A percentile compares a stretch with the other conserved stretches of the same genome.
Conservation (phyloP, 2,797 vertebrate genomes). For the Melanotaenia trifasciata region DNA sequence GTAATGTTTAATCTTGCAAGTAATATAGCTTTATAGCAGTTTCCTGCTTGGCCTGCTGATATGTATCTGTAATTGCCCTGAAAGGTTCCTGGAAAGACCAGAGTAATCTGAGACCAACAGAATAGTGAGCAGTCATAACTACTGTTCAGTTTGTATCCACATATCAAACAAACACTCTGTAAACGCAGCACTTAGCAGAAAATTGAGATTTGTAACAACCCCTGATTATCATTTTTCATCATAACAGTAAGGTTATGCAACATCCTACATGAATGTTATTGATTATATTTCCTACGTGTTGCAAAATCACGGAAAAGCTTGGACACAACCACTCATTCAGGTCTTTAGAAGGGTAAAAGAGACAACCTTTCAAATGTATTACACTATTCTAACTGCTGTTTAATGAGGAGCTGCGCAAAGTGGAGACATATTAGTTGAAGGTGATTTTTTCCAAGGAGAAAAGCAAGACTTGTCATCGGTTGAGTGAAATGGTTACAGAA, state of each 20-base stretch:
- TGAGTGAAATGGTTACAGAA: neutral
- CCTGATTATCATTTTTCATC: neutral
- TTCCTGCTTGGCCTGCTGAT: neutral
- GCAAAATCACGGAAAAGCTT: neutral
- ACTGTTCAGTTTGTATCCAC: neutral
- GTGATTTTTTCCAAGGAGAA: neutral
- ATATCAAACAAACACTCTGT: neutral
- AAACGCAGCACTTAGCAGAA: neutral
- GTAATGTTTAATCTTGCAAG: neutral
- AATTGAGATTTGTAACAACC: neutral
- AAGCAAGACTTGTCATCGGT: neutral
- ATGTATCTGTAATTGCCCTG: neutral
- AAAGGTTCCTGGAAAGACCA: neutral
- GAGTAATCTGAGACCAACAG: slow-evolving; percentile 2
- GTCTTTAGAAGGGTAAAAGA: neutral
- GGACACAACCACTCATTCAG: neutral
- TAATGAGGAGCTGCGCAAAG: neutral
- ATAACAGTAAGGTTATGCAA: neutral
- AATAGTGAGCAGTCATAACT: neutral
- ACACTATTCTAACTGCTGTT: neutral
- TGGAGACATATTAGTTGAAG: neutral
- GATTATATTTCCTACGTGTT: neutral
- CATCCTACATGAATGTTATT: neutral
- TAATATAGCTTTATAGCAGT: neutral
- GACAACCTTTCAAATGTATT: neutral